Base-by-base conservation (phyloP, 1,140 invertebrate species). In the Formica selysi region DNA sequence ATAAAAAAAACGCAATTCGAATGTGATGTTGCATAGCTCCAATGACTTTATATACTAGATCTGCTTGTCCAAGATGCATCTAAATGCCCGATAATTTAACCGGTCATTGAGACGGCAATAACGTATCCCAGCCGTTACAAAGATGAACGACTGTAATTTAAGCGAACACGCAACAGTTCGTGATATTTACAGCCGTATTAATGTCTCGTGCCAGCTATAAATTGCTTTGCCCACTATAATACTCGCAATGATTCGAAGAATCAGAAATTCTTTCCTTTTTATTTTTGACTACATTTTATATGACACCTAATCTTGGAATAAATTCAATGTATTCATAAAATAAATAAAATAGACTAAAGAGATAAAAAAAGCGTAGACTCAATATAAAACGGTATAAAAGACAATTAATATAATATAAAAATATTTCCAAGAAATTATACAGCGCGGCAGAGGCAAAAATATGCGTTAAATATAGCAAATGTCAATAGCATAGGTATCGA, bases 151-250 rank as follows among this genome's bases (percentile, higher is more conserved):
- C 80, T 81, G 78, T 90, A 90, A 90, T 90, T 90, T 86, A 76
- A 83, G 70, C 80, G 84, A 87, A 90, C 86, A 85, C 48, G n/a
- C 54, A 71, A 76, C 88, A 89, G 88, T 90, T 90, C 74, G 88
- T 65, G 87, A 83, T 83, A 83, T 83, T 83, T 83, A 83, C 54
- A 61, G 79, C 54, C 54, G 68, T 83, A 73, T 73, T 74, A 73
- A 73, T 61, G 79, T 73, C 51, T 73, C 51, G 54, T 57, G 67
- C 54, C 54, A 22, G 44, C 26, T 61, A 83, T 83, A 83, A 83
- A 83, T 83, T 83, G 38, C 38, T 36, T 57, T 3, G 79, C 3
- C 44, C 57, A 48, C 68, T 32, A 54, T 16, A 41, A 41, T 48
- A 83, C 79, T 62, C 22, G 54, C 38, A 22, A 22, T 70, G 16